Evolutionary conservation across 2,888 invertebrate genomes (phyloP), one percentile per base, ranked within the genome.

Genomic region (Cristatella mucedo): DNA sequence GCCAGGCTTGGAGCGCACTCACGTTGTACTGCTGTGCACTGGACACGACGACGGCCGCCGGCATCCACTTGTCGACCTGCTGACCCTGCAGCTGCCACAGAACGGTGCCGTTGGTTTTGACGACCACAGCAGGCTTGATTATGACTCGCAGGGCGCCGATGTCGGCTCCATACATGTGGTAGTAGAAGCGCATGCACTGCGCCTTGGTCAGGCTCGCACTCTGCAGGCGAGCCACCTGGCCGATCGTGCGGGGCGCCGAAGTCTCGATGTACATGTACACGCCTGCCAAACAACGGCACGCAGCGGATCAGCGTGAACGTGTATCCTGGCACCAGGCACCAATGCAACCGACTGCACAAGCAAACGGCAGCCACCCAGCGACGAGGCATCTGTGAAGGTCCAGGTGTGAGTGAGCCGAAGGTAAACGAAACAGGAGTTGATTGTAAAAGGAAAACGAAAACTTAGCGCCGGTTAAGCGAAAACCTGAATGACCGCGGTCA

Each of bases 271-370:
- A 36, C 13, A 36, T 36, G 22, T 36, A 36, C 5, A 26, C n/a
- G 18, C 73, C 73, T 40, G 26, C 5, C 11, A 18, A 16, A 39
- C 13, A 9, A 31, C 15, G 5, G n/a, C n/a, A n/a, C n/a, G n/a
- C n/a, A n/a, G n/a, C n/a, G n/a, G n/a, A n/a, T n/a, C n/a, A n/a
- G n/a, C n/a, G n/a, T n/a, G n/a, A n/a, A n/a, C n/a, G n/a, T n/a
- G n/a, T n/a, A n/a, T n/a, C n/a, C n/a, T n/a, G n/a, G n/a, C n/a
- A n/a, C n/a, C n/a, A n/a, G n/a, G n/a, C n/a, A n/a, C n/a, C n/a
- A n/a, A n/a, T n/a, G n/a, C n/a, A n/a, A n/a, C n/a, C n/a, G n/a
- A n/a, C n/a, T n/a, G n/a, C n/a, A n/a, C n/a, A n/a, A n/a, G n/a
- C n/a, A n/a, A n/a, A n/a, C n/a, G n/a, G n/a, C n/a, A n/a, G n/a